Base-by-base conservation (phyloP, 2,113 vertebrate genomes). In the Thymallus thymallus region DNA sequence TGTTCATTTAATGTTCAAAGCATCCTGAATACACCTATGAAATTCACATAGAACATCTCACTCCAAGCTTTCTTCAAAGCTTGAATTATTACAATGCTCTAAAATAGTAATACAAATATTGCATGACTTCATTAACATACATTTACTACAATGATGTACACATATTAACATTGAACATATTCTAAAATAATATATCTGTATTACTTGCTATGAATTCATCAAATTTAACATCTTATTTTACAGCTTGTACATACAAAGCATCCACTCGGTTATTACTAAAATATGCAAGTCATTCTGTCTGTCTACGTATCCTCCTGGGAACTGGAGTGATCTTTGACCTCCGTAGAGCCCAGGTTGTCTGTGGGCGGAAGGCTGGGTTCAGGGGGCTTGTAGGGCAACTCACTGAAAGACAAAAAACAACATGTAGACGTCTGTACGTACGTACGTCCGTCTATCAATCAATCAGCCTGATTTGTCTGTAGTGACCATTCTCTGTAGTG, bases 281-380 rank as follows among this genome's bases (percentile, higher is more conserved):
- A 76, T 83, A 56, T 80, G 71, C 13, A 73, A 26, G 22, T 45
- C 10, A 41, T 41, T 41, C 22, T 76, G 69, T 73, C 5, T 24
- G 18, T 74, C 69, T 88, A 90, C 46, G 80, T 75, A 0, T 93
- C 91, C 6, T 93, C 93, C 78, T 91, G 90, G 78, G 88, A 89
- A 77, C 88, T 91, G 13, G 78, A 63, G 75, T 88, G 87, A 69
- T 88, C 87, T 88, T 81, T 91, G 65, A 69, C 60, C 35, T 92
- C 91, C 71, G 73, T 6, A 5, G 72, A 9, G 6, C 14, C 78
- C 41, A 77, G 45, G 73, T 48, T 79, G 73, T 92, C 90, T 46
- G 75, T 70, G n/a, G 35, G 69, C 56, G 74, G 70, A 35, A 71
- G 22, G 7, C 24, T 48, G 72, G 58, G 41, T 78, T 81, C 87